A percentile compares a stretch with the other conserved stretches of the same genome.
These are phyloP conservation scores for Paralichthys olivaceus DNA, from an alignment of 2,113 vertebrate genomes.

Conservation along the genomic window DNA sequence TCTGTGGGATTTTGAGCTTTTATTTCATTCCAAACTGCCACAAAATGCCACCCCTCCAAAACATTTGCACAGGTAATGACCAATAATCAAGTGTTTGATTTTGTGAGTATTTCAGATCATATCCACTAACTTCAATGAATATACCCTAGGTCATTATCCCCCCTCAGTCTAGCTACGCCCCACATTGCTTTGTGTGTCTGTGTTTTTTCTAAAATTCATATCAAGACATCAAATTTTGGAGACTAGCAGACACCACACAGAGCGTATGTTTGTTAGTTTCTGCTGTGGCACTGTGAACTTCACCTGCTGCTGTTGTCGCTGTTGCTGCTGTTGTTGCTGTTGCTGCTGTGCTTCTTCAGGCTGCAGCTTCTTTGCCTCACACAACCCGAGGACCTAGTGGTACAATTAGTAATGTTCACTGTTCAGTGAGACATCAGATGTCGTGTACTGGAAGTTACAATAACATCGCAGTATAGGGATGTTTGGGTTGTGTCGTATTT, in stretches of 20 bases:
- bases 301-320: not conserved
- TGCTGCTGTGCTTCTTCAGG: not conserved
- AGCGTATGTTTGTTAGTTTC: conserved; percentile 36
- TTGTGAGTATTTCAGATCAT: too few species aligned
- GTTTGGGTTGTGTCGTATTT: not conserved
- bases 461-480: not conserved
- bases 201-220: too few species aligned
- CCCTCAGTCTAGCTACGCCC: too few species aligned
- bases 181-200: too few species aligned
- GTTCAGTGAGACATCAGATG: not conserved
- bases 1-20: too few species aligned
- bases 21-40: too few species aligned
- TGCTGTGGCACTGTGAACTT: conserved; percentile 16
- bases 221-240: not conserved
- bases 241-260: conserved; percentile 26
- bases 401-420: not conserved
- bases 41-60: too few species aligned
- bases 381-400: conserved; percentile 70
- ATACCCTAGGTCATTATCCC: too few species aligned
- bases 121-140: too few species aligned
- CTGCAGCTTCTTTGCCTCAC: conserved; percentile 26
- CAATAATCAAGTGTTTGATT: too few species aligned
- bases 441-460: not conserved
- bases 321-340: not conserved
- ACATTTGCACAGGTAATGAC: too few species aligned